Base-by-base conservation (phyloP, 2,888 invertebrate species). In the Apotomis capreana region DNA sequence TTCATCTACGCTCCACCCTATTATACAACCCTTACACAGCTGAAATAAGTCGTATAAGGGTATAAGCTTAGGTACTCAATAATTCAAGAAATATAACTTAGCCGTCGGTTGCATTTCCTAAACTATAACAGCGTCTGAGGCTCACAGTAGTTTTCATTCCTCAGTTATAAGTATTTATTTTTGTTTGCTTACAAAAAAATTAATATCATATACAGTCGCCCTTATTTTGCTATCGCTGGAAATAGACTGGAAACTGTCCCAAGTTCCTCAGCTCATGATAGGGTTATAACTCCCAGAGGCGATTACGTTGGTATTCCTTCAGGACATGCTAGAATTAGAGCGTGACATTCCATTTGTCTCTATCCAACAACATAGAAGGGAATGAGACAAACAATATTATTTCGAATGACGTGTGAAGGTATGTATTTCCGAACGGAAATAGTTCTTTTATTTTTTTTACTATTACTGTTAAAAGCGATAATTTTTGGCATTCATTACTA, bases 161-260 rank as follows among this genome's bases (percentile, higher is more conserved):
- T 40, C 40, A 40, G 6, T 40, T 6, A 6, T 40, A 40, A 40
- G 5, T 49, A 49, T 2, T 49, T 58, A n/a, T 37, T 9, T 37
- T 37, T 37, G 37, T 37, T 6, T 26, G 2, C 26, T 26, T 26
- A 37, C 10, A 49, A 58, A 2, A 36, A 37, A 12, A 36, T 6
- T 15, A 26, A 3, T 37, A 36, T 15, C 64, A 55, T 37, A 46
- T 12, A 55, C 40, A 46, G 57, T 9, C 26, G 15, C 12, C 74
- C 59, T 74, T 69, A 77, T 51, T 59, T 46, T 46, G 46, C 62
- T 72, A 68, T 73, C 74, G 69, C 69, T 74, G 59, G 70, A 77
- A 77, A 78, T 76, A 75, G 75, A 74, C 74, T 74, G 68, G 72
- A 75, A 60, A 73, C 70, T 57, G 76, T 76, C 61, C 73, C 70